Conservation (phyloP, 2,113 vertebrate genomes). For the Halcyon senegalensis region DNA sequence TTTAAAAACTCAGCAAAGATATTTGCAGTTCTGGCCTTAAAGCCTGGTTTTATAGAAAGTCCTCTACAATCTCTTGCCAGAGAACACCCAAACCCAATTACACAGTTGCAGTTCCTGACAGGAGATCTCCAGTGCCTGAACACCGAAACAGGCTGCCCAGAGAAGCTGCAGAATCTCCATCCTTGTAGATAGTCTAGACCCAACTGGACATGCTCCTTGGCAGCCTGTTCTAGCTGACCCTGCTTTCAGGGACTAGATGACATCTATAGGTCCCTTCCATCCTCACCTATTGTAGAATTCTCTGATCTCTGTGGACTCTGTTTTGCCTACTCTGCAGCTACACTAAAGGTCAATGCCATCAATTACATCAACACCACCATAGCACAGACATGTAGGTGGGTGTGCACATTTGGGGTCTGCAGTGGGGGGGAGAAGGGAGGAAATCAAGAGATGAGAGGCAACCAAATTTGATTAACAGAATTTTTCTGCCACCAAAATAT, state of each 20-base stretch:
- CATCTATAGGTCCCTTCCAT: not conserved
- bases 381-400: fast-evolving
- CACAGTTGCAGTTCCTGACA: not conserved
- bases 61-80: not conserved
- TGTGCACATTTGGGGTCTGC: not conserved
- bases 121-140: not conserved
- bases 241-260: not conserved
- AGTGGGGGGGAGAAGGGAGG: not conserved
- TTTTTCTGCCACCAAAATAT: not conserved
- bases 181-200: not conserved
- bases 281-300: not conserved
- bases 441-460: not conserved
- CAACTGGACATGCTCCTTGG: not conserved
- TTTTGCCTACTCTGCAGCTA: not conserved
- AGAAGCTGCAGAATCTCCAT: not conserved
- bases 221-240: not conserved
- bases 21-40: not conserved
- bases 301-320: not conserved
- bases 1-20: not conserved
- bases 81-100: not conserved
- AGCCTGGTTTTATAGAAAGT: not conserved
- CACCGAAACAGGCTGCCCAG: not conserved
- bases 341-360: too few species aligned
- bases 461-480: not conserved
- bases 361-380: not conserved